Base-by-base conservation (phyloP, 2,797 vertebrate species). In the Bufotes viridis region DNA sequence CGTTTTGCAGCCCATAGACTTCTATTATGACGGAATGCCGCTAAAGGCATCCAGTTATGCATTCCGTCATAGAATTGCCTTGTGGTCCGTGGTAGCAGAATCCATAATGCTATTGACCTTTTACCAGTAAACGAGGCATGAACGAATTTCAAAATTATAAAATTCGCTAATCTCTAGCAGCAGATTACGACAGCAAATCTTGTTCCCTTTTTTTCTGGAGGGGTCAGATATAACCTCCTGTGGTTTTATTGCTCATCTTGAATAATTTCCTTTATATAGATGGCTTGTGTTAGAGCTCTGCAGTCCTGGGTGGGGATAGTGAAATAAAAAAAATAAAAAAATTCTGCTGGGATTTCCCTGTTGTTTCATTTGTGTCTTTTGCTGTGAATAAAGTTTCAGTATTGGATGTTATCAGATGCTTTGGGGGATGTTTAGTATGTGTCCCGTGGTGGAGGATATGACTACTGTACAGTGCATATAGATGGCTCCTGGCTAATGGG, bases 401-500 rank as follows among this genome's bases (percentile, higher is more conserved):
- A 8, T 34, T 74, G 17, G 22, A 49, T 34, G 17, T 20, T 49
- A 13, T 67, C 17, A 60, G 14, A 24, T 69, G 29, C 24, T 22
- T 74, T 74, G 11, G 8, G 1, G 49, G 2, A 49, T 17, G 34
- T 49, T 49, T 17, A 58, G 53, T 79, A 58, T 26, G 57, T 57
- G 14, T 34, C 2, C 22, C 0, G 6, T 34, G 3, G 24, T 14
- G 26, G n/a, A 58, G 22, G 13, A 17, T 79, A 26, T 55, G 26
- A 55, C 74, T 53, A 15, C 76, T 60, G 18, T 55, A 13, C n/a
- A 24, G 20, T 7, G 17, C 20, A 42, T 69, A 6, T 29, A 34
- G 20, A 67, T 67, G 80, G 6, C 57, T 87, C 55, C 57, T 78
- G 20, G 84, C 86, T 90, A 78, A 91, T 87, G 34, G 63, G 29